Evolutionary conservation across 2,797 vertebrate genomes (phyloP).

Genomic region (Heliangelus exortis): DNA sequence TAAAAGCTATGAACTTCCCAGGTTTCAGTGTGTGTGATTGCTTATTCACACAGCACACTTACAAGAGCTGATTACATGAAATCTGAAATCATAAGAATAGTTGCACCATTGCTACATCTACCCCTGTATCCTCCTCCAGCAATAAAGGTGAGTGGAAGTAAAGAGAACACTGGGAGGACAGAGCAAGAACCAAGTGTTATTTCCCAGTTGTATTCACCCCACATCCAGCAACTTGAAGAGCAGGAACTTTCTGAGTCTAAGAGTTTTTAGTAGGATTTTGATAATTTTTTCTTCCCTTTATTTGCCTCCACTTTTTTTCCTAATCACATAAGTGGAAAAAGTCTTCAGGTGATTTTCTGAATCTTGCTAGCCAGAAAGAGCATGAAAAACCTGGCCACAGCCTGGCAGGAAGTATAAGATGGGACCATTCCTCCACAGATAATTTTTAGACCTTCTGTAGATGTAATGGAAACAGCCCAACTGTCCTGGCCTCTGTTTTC

Average conservation of each 20-base stretch:
- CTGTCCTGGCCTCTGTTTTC: neutral
- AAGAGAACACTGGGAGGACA: neutral
- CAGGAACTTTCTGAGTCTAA: neutral
- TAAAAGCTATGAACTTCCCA: neutral
- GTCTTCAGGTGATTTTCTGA: neutral
- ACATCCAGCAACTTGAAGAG: neutral
- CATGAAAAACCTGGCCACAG: neutral
- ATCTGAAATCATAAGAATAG: neutral
- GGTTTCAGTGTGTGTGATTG: neutral
- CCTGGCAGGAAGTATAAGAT: neutral
- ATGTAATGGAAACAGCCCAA: neutral
- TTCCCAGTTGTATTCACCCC: neutral
- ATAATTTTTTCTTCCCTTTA: neutral
- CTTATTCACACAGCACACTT: neutral
- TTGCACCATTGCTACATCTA: neutral
- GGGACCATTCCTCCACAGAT: neutral
- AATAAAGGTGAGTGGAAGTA: neutral
- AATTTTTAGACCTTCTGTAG: neutral
- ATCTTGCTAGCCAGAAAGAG: neutral
- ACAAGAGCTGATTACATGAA: neutral
- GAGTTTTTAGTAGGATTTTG: neutral
- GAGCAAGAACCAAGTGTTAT: neutral
- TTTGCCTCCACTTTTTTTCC: rapidly evolving
- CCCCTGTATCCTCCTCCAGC: neutral
- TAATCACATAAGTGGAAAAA: neutral